Base-by-base conservation (phyloP, 2,888 invertebrate species). In the Deroplatys truncata region DNA sequence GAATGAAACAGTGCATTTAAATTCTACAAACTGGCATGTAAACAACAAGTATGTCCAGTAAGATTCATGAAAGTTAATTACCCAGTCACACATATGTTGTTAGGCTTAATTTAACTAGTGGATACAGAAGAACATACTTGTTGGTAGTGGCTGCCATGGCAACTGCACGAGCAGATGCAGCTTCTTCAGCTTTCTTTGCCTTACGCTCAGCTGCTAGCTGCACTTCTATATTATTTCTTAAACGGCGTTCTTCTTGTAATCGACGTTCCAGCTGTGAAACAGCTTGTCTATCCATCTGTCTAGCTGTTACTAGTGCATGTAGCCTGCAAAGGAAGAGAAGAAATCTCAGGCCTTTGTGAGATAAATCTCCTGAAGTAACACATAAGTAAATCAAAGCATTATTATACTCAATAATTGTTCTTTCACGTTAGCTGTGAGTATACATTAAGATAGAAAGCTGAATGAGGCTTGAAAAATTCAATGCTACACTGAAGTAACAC, bases 201-300 rank as follows among this genome's bases (percentile, higher is more conserved):
- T 97, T 96, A 91, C 97, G 95, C 92, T 97, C 97, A 90, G 96
- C 95, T 91, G 95, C 95, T 90, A 98, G 93, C 92, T 97, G 97
- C 88, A 96, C 95, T 92, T 98, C 98, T 72, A 96, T 94, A 43
- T 96, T 95, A 88, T 96, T 94, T 92, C 98, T 96, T 92, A 96
- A 95, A 91, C 98, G 96, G 87, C 98, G 94, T 94, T 99, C 98
- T 91, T 98, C 99, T 85, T 96, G 96, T 91, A 99, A 94, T 91
- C 97, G 96, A 92, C 97, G 96, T 94, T 98, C 99, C 92, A 96
- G 91, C 93, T 95, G 92, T 84, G 95, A 95, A 91, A 98, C 94
- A 91, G 96, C 96, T 92, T 97, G 96, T 93, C 97, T 96, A 93
- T 98, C 98, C 91, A 96, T 94, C 92, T 97, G 96, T 88, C 97